phyloP scores from a whole-genome alignment of 2,888 invertebrate species.

The Phymatocera aterrima region DNA sequence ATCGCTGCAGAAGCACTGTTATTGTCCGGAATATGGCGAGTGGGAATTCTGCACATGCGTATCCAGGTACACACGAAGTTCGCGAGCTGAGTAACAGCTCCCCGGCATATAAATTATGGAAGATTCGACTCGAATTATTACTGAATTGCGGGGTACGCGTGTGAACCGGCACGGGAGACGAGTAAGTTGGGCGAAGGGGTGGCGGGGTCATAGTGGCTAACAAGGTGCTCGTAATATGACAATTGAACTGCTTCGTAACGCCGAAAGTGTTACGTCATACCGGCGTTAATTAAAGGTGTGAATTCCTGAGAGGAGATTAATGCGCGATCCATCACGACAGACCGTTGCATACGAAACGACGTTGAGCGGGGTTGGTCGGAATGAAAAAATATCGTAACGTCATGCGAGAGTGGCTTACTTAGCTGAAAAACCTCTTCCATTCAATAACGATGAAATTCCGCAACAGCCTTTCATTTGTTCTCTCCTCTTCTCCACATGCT shows the following conservation, averaged over 20 bases:
- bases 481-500: background rate
- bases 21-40: too few species aligned
- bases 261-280: constrained; percentile 23
- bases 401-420: background rate
- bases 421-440: background rate
- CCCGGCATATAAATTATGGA: background rate
- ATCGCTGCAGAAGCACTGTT: too few species aligned
- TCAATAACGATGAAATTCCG: background rate
- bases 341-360: constrained; percentile 13
- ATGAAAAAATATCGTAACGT: constrained; percentile 1
- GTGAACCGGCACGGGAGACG: background rate
- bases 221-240: constrained; percentile 18
- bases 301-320: constrained; percentile 28
- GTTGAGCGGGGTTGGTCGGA: background rate
- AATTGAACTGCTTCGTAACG: constrained; percentile 33
- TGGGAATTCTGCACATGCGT: too few species aligned
- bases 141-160: background rate
- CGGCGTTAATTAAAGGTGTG: constrained; percentile 20
- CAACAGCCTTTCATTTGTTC: background rate
- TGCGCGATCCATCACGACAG: background rate
- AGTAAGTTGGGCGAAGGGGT: too few species aligned
- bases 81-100: too few species aligned
- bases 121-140: background rate
- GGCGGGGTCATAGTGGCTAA: constrained; percentile 10
- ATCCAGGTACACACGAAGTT: too few species aligned